Conservation (phyloP, 2,888 invertebrate species). For the Fragum whitleyi region DNA sequence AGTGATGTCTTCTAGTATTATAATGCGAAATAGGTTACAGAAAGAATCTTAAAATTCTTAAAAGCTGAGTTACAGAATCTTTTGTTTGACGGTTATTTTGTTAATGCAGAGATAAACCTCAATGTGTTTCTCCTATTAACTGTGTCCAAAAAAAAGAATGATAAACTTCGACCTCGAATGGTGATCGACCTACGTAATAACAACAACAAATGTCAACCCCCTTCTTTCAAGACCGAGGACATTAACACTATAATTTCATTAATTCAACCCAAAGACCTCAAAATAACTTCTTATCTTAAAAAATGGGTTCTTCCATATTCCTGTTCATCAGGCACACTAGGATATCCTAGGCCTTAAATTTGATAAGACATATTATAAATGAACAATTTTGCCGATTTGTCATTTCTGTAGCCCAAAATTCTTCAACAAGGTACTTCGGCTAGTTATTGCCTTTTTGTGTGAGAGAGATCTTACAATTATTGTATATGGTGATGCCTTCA, state of each 20-base stretch:
- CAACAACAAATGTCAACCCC: conserved; percentile 13
- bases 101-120: conserved; percentile 22
- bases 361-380: no score
- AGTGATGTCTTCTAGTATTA: no score
- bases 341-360: background rate
- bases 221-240: conserved; percentile 38
- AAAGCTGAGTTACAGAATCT: no score
- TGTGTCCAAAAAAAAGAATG: conserved; percentile 29
- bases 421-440: no score
- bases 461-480: no score
- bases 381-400: no score
- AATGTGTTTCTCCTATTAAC: conserved; percentile 38
- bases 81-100: conserved; percentile 15
- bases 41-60: no score
- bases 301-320: conserved; percentile 38
- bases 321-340: background rate
- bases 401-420: no score
- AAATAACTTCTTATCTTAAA: conserved; percentile 38
- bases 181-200: conserved; percentile 30
- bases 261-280: conserved; percentile 26
- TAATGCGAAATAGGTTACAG: no score
- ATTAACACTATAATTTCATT: conserved; percentile 31
- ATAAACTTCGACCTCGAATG: conserved; percentile 18
- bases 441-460: no score
- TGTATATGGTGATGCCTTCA: no score